Evolutionary conservation across 2,888 invertebrate genomes (phyloP), one percentile per base, ranked within the genome.

Genomic region (Anthophora plumipes): DNA sequence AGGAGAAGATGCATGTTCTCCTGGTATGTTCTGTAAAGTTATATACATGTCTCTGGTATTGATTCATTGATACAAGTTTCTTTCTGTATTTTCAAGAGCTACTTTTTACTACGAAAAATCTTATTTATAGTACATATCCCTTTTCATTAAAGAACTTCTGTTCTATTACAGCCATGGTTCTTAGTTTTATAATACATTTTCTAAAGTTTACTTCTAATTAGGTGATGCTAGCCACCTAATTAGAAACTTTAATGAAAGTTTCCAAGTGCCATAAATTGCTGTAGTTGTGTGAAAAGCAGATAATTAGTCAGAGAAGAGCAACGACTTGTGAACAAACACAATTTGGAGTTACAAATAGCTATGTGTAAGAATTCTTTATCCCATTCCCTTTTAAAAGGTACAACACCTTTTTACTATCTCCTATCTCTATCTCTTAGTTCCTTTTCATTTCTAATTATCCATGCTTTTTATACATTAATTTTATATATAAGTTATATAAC

Each of bases 171-270:
- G 31, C n/a, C 17, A 46, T 54, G 69, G 54, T 66, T 48, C 37
- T 31, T 43, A 67, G 14, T 54, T 50, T 57, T 71, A 57, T 68
- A 79, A 73, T 77, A 72, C 54, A 70, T 83, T 84, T 83, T 83
- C 81, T 83, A 80, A 84, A 88, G 79, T 87, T 84, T 67, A 72
- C 70, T 83, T 78, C 82, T 87, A 83, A 88, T 87, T 88, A 78
- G 86, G 80, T 77, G 81, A 80, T 83, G 80, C 80, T 71, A 86
- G 77, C 82, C 84, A 88, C 80, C 89, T 90, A 90, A 89, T 91
- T 91, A 89, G 88, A 89, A 91, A 91, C 89, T 91, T 91, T 88
- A 89, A 89, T 89, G 86, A 88, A 89, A 90, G 86, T 90, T 88
- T 74, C 76, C 77, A 80, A 80, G 86, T 82, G 75, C 84, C 82